A percentile compares a stretch with the other conserved stretches of the same genome.
phyloP scores from a whole-genome alignment of 2,888 invertebrate genomes.

The Sinopyrophorus schimmeli region DNA sequence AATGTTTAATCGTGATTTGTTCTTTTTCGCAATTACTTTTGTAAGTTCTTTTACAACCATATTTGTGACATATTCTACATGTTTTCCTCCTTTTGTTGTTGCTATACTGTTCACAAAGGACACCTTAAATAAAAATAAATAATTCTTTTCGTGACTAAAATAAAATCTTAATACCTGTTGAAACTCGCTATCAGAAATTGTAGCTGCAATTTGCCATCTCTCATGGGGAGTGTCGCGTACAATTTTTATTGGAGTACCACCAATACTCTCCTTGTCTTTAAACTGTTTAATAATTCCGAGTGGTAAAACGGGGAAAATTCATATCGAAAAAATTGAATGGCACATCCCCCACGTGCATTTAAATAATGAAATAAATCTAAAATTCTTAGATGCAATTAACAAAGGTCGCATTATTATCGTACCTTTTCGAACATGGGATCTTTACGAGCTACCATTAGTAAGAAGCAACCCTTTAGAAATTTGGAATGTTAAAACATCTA shows the following conservation, averaged over 20 bases:
- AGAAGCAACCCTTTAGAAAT: constrained; percentile 43
- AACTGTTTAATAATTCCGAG: background rate
- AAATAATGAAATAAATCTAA: constrained; percentile 35
- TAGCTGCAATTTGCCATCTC: no score
- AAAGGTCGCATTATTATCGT: constrained; percentile 13
- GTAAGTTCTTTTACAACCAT: constrained; percentile 85
- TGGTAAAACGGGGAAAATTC: background rate
- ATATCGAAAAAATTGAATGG: background rate
- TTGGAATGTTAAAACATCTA: constrained; percentile 44
- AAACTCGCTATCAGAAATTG: no score
- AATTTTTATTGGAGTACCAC: no score
- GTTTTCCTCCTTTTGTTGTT: constrained; percentile 97
- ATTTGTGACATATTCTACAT: constrained; percentile 94
- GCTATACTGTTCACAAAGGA: constrained; percentile 99
- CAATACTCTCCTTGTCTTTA: no score
- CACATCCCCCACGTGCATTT: background rate
- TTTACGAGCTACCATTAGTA: constrained; percentile 47
- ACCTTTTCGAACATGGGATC: constrained; percentile 46
- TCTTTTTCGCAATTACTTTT: constrained; percentile 50
- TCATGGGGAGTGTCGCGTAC: no score
- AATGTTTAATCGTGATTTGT: constrained; percentile 74
- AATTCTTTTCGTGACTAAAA: no score
- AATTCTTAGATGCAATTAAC: constrained; percentile 29
- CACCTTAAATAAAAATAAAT: no score
- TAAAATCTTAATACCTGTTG: no score